These are phyloP conservation scores for Polypedilum pembai DNA, from an alignment of 1,140 invertebrate species.

Conservation along the genomic window DNA sequence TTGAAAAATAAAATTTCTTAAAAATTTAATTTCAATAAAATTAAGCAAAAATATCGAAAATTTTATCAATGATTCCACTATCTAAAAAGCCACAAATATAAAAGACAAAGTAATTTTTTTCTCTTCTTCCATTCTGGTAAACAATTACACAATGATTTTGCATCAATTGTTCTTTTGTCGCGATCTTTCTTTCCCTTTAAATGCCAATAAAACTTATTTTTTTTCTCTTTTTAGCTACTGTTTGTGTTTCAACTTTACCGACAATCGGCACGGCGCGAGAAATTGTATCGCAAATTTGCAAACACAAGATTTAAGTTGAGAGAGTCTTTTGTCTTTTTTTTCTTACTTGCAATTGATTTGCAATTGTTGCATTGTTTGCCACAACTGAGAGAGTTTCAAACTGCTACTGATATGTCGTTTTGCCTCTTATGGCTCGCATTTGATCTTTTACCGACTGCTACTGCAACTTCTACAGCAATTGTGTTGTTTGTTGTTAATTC, in stretches of 20 bases:
- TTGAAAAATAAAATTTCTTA: too few relatives aligned
- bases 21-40: too few relatives aligned
- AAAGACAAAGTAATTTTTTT: too few relatives aligned
- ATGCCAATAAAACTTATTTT: neutral
- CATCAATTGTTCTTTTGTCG: constrained; percentile 12
- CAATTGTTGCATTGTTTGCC: constrained; percentile 2
- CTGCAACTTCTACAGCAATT: neutral
- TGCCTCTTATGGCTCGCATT: neutral
- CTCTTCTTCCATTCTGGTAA: neutral
- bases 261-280: neutral
- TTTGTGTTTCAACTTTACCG: neutral
- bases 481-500: constrained; percentile 3
- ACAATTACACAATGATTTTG: constrained; percentile 3
- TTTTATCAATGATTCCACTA: too few relatives aligned
- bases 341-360: neutral
- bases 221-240: neutral
- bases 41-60: too few relatives aligned
- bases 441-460: neutral
- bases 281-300: constrained; percentile 18
- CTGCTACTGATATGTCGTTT: neutral
- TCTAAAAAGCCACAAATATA: too few relatives aligned
- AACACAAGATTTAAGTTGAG: neutral
- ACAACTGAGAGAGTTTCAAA: too few relatives aligned
- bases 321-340: constrained; percentile 7
- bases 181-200: neutral